Evolutionary conservation across 2,888 invertebrate species (phyloP).

Genomic region (Linhomoeus sp.): DNA sequence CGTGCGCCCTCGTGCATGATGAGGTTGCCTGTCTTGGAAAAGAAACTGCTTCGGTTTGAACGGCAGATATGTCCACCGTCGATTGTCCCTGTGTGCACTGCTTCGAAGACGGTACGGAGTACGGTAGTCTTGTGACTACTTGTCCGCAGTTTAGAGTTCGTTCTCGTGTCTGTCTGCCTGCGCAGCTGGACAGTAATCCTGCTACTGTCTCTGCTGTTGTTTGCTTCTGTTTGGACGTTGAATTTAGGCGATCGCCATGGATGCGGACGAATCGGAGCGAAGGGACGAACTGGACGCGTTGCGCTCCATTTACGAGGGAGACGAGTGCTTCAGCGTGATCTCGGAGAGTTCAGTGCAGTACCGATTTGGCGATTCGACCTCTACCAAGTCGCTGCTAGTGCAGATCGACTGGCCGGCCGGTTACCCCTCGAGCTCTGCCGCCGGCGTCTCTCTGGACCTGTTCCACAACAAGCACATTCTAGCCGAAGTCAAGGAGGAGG

Average conservation of each 20-base stretch:
- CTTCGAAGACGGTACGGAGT: too few species aligned
- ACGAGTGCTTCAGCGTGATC: constrained; percentile 58
- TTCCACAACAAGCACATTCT: constrained; percentile 83
- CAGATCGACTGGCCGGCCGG: constrained; percentile 66
- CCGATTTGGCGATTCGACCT: constrained; percentile 48
- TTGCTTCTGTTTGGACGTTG: not conserved
- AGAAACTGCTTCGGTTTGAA: too few species aligned
- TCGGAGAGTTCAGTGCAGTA: constrained; percentile 5
- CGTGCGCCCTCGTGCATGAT: too few species aligned
- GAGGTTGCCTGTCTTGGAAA: too few species aligned
- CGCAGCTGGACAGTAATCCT: not conserved
- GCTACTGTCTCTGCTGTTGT: not conserved
- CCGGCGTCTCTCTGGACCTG: constrained; percentile 60
- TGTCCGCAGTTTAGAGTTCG: too few species aligned
- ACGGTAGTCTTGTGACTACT: too few species aligned
- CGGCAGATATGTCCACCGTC: too few species aligned
- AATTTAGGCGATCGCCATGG: not conserved
- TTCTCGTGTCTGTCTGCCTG: too few species aligned
- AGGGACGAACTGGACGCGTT: constrained; percentile 69
- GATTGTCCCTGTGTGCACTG: too few species aligned
- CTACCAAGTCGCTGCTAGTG: constrained; percentile 54
- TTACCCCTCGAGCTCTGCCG: constrained; percentile 57
- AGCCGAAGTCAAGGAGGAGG: constrained; percentile 33
- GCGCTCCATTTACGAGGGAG: constrained; percentile 80
- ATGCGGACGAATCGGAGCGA: constrained; percentile 3